phyloP scores from a whole-genome alignment of 1,140 invertebrate genomes.

The Vanessa tameamea region DNA sequence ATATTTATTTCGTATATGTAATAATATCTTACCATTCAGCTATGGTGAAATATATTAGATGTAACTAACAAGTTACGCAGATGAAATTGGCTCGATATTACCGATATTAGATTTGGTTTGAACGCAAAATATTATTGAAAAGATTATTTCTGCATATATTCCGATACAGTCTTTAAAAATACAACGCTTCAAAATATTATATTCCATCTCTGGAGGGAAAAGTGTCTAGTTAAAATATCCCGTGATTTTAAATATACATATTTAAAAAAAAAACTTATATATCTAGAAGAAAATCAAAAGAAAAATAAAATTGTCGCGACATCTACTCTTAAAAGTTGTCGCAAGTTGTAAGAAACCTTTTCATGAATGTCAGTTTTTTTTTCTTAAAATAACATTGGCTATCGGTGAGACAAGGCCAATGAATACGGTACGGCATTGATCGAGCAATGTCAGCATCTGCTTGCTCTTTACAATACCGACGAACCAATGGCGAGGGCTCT shows the following conservation, averaged over 20 bases:
- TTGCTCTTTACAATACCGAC: slow-evolving; percentile 24
- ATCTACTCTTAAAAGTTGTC: no score
- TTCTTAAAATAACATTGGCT: not conserved
- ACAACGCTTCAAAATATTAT: no score
- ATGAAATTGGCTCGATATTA: no score
- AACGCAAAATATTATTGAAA: no score
- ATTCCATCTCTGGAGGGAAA: not conserved
- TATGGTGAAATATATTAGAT: no score
- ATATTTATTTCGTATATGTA: no score
- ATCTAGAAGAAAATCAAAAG: not conserved
- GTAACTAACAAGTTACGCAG: no score
- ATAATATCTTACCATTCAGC: no score
- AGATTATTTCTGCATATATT: no score
- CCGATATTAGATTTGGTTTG: no score
- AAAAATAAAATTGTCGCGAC: not conserved
- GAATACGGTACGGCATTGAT: slow-evolving; percentile 30
- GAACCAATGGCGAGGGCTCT: slow-evolving; percentile 20
- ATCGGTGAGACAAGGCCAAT: slow-evolving; percentile 6
- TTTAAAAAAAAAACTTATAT: no score
- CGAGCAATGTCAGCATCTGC: slow-evolving; percentile 23
- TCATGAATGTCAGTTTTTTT: not conserved
- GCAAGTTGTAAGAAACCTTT: not conserved
- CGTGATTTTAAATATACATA: not conserved
- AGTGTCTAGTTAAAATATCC: not conserved
- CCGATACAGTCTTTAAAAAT: no score